phyloP scores from a whole-genome alignment of 2,888 invertebrate genomes.

The Lasioglossum pauxillum region DNA sequence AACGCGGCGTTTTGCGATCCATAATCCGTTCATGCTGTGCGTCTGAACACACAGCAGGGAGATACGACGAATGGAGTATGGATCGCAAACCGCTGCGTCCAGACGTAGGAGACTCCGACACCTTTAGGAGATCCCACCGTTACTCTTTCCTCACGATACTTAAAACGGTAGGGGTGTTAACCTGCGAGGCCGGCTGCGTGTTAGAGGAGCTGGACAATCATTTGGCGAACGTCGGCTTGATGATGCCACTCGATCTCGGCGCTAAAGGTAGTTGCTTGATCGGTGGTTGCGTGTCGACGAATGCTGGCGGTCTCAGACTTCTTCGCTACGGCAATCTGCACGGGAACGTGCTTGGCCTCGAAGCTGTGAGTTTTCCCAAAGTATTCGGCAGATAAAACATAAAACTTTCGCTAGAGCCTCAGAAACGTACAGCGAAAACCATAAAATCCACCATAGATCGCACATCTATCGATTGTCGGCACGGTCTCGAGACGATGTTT shows the following conservation, averaged over 20 bases:
- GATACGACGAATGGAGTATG: too few species aligned
- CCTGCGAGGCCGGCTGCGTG: constrained; percentile 97
- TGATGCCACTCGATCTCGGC: constrained; percentile 98
- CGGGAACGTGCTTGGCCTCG: constrained; percentile 95
- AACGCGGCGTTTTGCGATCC: too few species aligned
- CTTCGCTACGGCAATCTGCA: constrained; percentile 98
- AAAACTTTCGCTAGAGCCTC: neutral
- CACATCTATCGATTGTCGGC: neutral
- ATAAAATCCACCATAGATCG: neutral
- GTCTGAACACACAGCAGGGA: too few species aligned
- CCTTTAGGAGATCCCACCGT: neutral
- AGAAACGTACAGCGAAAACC: neutral
- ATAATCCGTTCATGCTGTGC: too few species aligned
- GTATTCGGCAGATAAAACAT: neutral
- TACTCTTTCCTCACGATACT: neutral
- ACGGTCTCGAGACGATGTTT: neutral
- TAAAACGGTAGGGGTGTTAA: constrained; percentile 87
- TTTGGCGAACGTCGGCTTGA: constrained; percentile 89
- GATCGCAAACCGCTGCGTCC: too few species aligned
- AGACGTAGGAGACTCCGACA: too few species aligned
- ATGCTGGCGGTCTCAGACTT: constrained; percentile 97
- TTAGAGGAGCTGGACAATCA: constrained; percentile 93
- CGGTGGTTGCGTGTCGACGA: constrained; percentile 98
- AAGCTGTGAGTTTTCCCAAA: constrained; percentile 89
- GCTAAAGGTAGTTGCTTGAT: constrained; percentile 98